Conservation (phyloP, 1,140 invertebrate genomes). For the Heliconius hermathena region DNA sequence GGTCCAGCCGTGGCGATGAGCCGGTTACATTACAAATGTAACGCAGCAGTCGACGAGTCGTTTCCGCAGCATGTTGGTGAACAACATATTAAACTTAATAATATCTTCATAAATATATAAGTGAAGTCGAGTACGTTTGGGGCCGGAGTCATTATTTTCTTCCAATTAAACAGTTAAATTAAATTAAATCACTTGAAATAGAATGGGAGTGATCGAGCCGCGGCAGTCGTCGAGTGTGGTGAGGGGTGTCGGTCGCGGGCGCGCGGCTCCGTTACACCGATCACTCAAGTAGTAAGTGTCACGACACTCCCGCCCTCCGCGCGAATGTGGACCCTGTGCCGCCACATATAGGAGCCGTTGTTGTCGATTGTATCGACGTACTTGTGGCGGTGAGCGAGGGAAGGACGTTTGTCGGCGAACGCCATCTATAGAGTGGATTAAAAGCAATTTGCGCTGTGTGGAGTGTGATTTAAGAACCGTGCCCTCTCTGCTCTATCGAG, state of each 20-base stretch:
- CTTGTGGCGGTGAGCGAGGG: conserved; percentile 12
- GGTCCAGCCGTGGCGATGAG: too few relatives aligned
- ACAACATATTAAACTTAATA: not conserved
- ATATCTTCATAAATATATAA: not conserved
- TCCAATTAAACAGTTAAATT: conserved; percentile 30
- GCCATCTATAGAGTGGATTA: conserved; percentile 71
- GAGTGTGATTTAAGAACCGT: conserved; percentile 57
- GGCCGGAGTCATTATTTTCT: conserved; percentile 14
- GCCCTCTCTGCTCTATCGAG: conserved; percentile 26
- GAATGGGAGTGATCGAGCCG: conserved; percentile 23
- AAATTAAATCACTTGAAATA: conserved; percentile 20
- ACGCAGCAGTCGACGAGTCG: too few relatives aligned
- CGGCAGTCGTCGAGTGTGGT: not conserved
- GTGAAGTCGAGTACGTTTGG: not conserved
- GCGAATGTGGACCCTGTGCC: conserved; percentile 1
- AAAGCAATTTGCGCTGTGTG: conserved; percentile 67
- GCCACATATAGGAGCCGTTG: not conserved
- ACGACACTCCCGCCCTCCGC: conserved; percentile 17
- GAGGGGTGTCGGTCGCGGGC: conserved; percentile 13
- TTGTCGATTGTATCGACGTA: not conserved
- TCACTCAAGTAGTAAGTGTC: conserved; percentile 45
- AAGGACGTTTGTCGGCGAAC: conserved; percentile 53
- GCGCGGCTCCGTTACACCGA: conserved; percentile 41
- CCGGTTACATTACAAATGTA: too few relatives aligned
- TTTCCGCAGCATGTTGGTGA: too few relatives aligned